A percentile compares a stretch with the other conserved stretches of the same genome.
phyloP scores from a whole-genome alignment of 1,140 invertebrate species.

The Achroia grisella region DNA sequence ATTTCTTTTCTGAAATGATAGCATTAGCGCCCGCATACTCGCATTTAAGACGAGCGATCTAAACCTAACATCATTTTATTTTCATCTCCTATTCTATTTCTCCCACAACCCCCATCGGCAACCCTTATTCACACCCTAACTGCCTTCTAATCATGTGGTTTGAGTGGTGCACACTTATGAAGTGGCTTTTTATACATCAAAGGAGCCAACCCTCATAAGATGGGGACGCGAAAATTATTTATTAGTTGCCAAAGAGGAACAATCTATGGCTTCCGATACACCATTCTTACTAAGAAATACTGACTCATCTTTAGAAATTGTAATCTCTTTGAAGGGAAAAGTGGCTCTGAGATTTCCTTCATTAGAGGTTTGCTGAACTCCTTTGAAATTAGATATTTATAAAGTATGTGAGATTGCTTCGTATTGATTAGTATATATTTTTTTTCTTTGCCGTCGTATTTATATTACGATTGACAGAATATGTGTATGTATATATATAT shows the following conservation, averaged over 20 bases:
- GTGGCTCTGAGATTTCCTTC: slow-evolving; percentile 26
- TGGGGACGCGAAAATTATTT: slow-evolving; percentile 41
- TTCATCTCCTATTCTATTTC: slow-evolving; percentile 12
- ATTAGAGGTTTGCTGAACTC: slow-evolving; percentile 20
- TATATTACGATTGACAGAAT: too few species aligned
- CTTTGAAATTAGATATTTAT: slow-evolving; percentile 10
- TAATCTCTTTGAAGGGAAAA: slow-evolving; percentile 32
- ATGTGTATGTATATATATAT: too few species aligned
- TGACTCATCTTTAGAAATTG: slow-evolving; percentile 17
- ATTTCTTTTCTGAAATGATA: neutral
- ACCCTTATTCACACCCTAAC: slow-evolving; percentile 23
- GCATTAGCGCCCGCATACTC: neutral
- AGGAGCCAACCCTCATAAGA: slow-evolving; percentile 24
- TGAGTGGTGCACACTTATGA: slow-evolving; percentile 35
- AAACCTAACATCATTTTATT: slow-evolving; percentile 9
- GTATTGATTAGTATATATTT: too few species aligned
- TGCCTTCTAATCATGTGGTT: slow-evolving; percentile 39
- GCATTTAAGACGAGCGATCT: neutral
- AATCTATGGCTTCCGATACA: slow-evolving; percentile 7
- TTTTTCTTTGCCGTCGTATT: too few species aligned
- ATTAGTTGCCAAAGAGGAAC: slow-evolving; percentile 11
- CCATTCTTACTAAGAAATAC: slow-evolving; percentile 19
- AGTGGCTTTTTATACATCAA: slow-evolving; percentile 51
- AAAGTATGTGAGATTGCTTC: neutral
- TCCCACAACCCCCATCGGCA: neutral